Conservation (phyloP, 2,113 vertebrate species). For the Empidonax traillii region DNA sequence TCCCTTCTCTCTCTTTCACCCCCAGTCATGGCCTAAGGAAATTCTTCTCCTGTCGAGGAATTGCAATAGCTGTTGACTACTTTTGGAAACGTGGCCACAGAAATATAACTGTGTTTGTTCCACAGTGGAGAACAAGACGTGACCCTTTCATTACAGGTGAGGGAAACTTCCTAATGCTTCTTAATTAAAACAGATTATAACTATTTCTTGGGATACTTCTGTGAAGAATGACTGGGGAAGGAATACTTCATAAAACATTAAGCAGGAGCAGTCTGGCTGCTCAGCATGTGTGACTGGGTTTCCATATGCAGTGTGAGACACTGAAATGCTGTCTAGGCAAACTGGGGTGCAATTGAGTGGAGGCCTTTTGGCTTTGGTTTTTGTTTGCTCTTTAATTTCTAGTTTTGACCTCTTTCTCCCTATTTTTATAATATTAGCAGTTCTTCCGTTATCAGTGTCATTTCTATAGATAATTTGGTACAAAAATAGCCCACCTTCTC, state of each 20-base stretch:
- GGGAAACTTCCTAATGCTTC: neutral
- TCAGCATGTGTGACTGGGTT: neutral
- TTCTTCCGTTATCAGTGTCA: neutral
- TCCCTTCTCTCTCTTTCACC: neutral
- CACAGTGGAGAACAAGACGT: constrained; percentile 94
- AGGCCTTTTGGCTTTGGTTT: neutral
- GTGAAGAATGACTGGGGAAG: neutral
- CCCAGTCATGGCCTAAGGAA: constrained; percentile 89
- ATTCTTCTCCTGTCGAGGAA: constrained; percentile 95
- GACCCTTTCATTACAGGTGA: constrained; percentile 89
- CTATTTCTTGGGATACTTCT: neutral
- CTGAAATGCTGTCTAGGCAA: neutral
- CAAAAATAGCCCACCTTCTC: neutral
- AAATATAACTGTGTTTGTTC: constrained; percentile 95
- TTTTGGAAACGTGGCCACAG: constrained; percentile 95
- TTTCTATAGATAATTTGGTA: neutral
- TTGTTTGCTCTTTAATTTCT: neutral
- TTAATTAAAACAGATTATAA: neutral
- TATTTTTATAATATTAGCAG: neutral
- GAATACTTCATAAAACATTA: neutral
- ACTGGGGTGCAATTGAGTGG: neutral
- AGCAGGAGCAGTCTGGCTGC: neutral
- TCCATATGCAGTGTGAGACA: neutral
- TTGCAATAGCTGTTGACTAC: constrained; percentile 93
- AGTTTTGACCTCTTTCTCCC: neutral